These are phyloP conservation scores for Brachionus manjavacas DNA, from an alignment of 1,140 invertebrate species.

Conservation along the genomic window DNA sequence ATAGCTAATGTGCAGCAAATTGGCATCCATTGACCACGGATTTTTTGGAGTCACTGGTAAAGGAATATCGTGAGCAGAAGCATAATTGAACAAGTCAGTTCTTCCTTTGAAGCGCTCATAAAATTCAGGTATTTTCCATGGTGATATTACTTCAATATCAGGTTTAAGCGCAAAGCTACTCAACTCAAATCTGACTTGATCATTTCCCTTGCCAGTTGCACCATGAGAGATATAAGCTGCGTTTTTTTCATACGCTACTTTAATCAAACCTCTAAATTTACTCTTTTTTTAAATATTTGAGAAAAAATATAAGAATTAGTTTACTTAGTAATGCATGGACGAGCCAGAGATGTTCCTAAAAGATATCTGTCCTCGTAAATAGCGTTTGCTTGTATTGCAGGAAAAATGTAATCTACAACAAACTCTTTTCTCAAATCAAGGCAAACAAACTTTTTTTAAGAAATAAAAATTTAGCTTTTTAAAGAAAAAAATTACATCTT, in stretches of 20 bases:
- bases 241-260: constrained; percentile 58
- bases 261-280: constrained; percentile 60
- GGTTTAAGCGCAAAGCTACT: constrained; percentile 70
- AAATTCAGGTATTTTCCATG: constrained; percentile 72
- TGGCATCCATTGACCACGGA: constrained; percentile 79
- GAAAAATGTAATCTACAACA: constrained; percentile 71
- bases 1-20: constrained; percentile 76
- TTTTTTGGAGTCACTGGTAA: constrained; percentile 70
- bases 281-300: not conserved
- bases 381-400: constrained; percentile 68
- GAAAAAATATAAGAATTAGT: not conserved
- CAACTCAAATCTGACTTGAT: constrained; percentile 77
- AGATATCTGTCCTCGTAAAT: constrained; percentile 75
- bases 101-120: constrained; percentile 70
- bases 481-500: constrained; percentile 61
- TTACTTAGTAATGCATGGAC: constrained; percentile 70
- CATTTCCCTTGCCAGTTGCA: constrained; percentile 79
- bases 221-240: constrained; percentile 71
- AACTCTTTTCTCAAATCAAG: constrained; percentile 68
- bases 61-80: constrained; percentile 67
- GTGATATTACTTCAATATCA: constrained; percentile 70
- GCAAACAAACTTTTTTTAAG: constrained; percentile 63
- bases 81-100: constrained; percentile 70
- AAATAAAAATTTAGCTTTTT: constrained; percentile 27
- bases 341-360: constrained; percentile 71